Evolutionary conservation across 2,888 invertebrate genomes (phyloP).

Genomic region (Eupithecia subumbrata): DNA sequence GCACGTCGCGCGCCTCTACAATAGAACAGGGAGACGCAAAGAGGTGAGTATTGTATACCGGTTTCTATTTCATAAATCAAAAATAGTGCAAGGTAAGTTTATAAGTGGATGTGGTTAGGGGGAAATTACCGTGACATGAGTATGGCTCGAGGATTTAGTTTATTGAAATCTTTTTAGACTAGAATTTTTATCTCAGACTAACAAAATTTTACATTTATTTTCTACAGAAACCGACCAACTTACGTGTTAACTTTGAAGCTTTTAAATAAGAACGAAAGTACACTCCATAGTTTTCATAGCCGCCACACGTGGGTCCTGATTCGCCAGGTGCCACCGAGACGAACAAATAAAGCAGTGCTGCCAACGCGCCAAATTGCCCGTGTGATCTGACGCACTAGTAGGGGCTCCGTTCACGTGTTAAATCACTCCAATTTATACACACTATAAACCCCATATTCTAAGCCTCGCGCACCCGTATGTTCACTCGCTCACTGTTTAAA

Average conservation of each 20-base stretch:
- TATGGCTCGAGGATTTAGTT: neutral
- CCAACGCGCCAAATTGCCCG: constrained; percentile 78
- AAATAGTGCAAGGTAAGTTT: neutral
- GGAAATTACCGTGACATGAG: neutral
- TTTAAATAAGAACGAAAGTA: constrained; percentile 13
- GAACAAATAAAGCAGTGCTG: constrained; percentile 70
- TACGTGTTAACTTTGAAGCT: neutral
- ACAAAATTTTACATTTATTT: neutral
- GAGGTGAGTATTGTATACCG: constrained; percentile 10
- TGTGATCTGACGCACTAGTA: constrained; percentile 76
- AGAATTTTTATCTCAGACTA: neutral
- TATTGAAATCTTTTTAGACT: neutral
- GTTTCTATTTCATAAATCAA: constrained; percentile 5
- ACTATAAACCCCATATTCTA: constrained; percentile 55
- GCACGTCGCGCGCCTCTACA: constrained; percentile 68
- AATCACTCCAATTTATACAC: constrained; percentile 72
- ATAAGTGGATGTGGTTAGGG: neutral
- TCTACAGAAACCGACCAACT: neutral
- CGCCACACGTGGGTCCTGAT: constrained; percentile 59
- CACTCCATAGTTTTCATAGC: constrained; percentile 52
- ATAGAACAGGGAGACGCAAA: constrained; percentile 44
- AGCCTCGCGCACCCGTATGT: constrained; percentile 48
- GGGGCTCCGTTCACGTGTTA: constrained; percentile 74
- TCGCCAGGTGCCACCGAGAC: constrained; percentile 71
- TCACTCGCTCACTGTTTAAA: constrained; percentile 58